Conservation (phyloP, 2,797 vertebrate genomes). For the Onychomys leucogaster region DNA sequence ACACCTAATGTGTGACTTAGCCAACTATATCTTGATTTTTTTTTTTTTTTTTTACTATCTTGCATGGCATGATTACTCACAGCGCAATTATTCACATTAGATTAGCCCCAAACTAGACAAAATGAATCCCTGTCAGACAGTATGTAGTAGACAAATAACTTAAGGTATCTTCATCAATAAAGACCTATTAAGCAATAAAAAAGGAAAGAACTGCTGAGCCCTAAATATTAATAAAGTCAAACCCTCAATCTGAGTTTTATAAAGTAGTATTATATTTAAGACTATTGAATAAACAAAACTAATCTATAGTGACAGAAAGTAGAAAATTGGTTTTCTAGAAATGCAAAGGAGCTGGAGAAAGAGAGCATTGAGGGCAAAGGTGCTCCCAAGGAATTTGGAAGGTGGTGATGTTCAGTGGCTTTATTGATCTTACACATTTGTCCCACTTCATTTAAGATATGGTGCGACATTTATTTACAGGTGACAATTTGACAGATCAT, state of each 20-base stretch:
- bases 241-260: neutral
- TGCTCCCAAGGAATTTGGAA: neutral
- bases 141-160: neutral
- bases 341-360: neutral
- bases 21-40: neutral
- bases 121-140: neutral
- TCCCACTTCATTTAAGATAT: neutral
- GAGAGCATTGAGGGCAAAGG: neutral
- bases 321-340: neutral
- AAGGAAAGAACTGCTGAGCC: neutral
- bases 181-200: conserved; percentile 21
- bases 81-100: neutral
- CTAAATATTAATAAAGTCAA: conserved; percentile 43
- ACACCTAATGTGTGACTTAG: neutral
- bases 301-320: neutral
- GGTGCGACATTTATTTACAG: neutral
- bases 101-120: neutral
- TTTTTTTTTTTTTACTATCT: neutral
- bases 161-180: neutral
- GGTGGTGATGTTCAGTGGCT: neutral
- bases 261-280: neutral
- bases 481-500: neutral
- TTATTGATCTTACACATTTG: neutral
- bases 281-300: neutral
- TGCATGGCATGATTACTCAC: neutral